Conservation (phyloP, 2,113 vertebrate species). For the Lonchura striata region DNA sequence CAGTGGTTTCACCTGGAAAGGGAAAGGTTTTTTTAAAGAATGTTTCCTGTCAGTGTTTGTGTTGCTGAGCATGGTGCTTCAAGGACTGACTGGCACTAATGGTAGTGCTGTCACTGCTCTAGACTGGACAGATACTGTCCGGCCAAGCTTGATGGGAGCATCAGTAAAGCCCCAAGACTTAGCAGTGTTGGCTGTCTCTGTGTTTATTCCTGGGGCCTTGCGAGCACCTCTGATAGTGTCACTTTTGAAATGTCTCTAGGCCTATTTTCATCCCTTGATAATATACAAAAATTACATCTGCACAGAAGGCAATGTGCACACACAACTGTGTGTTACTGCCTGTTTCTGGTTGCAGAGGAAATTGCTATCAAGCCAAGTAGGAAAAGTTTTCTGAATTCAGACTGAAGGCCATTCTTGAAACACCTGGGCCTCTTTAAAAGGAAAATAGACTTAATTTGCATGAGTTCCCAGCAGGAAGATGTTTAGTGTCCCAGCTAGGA, state of each 20-base stretch:
- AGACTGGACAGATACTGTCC: background rate
- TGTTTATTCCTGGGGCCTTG: background rate
- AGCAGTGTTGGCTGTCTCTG: background rate
- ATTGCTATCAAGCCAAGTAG: background rate
- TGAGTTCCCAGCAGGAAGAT: background rate
- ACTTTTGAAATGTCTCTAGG: background rate
- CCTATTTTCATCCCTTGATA: background rate
- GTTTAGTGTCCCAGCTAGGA: background rate
- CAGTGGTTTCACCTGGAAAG: conserved; percentile 89
- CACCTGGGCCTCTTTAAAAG: background rate
- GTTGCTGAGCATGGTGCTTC: background rate
- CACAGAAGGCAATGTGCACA: background rate
- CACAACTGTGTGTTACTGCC: background rate
- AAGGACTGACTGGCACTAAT: background rate
- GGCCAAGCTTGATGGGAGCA: background rate
- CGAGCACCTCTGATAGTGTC: background rate
- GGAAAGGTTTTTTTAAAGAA: background rate
- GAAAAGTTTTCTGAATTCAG: background rate
- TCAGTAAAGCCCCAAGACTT: background rate
- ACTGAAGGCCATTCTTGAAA: background rate
- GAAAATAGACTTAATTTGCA: background rate
- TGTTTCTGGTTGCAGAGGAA: background rate
- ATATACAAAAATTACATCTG: background rate
- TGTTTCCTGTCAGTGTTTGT: background rate
- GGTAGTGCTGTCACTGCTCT: background rate